These are phyloP conservation scores for Serilophus lunatus DNA, from an alignment of 2,113 vertebrate genomes.

Conservation along the genomic window DNA sequence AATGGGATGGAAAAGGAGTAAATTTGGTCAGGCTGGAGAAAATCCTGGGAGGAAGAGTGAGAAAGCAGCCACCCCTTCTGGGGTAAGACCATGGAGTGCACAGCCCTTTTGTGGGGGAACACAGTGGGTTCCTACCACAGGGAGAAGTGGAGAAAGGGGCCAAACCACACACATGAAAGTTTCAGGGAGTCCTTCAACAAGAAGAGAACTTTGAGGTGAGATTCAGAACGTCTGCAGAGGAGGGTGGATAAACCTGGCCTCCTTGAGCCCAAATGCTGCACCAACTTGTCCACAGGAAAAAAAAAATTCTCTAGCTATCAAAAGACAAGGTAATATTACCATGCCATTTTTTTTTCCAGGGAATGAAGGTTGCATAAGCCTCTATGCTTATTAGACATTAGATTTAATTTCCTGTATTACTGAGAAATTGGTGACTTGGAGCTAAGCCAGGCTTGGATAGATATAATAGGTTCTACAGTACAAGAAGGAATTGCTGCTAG, in stretches of 20 bases:
- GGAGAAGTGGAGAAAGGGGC: background rate
- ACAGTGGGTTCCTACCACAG: background rate
- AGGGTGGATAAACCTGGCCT: background rate
- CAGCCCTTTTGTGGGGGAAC: background rate
- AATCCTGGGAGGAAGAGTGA: background rate
- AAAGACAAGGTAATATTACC: background rate
- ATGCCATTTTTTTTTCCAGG: background rate
- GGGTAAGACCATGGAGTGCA: background rate
- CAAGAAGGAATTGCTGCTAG: background rate
- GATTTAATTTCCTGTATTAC: constrained; percentile 24
- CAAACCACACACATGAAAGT: background rate
- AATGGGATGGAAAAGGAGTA: background rate
- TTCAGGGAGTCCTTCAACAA: background rate
- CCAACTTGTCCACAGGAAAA: background rate
- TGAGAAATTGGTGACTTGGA: constrained; percentile 30
- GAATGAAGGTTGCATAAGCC: background rate
- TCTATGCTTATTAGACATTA: background rate
- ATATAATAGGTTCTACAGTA: background rate
- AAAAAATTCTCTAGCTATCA: background rate
- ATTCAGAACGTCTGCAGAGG: background rate
- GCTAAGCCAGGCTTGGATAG: background rate
- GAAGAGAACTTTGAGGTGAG: background rate
- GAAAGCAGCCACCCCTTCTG: background rate
- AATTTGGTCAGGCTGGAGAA: background rate
- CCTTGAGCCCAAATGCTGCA: background rate